Percentiles rank a stretch among this genome's conserved stretches.
phyloP scores from a whole-genome alignment of 2,113 vertebrate species.

The Notarius quadriscutis region DNA sequence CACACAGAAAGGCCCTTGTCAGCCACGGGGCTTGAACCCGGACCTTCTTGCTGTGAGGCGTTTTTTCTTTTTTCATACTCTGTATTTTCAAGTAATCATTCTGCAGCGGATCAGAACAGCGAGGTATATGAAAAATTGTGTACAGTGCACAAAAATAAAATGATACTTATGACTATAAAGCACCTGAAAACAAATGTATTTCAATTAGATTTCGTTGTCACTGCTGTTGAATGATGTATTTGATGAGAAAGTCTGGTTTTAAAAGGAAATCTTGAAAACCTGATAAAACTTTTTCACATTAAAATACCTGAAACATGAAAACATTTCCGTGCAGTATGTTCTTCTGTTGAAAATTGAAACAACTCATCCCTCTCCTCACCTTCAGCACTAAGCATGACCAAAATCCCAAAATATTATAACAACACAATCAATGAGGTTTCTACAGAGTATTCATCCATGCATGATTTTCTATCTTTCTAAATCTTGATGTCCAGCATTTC shows the following conservation, averaged over 20 bases:
- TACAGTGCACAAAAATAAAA: neutral
- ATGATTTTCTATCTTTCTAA: conserved; percentile 19
- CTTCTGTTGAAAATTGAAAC: neutral
- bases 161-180: neutral
- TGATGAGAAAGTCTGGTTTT: neutral
- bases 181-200: neutral
- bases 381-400: neutral
- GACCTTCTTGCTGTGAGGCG: too few species aligned
- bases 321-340: neutral
- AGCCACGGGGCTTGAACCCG: too few species aligned
- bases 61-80: neutral
- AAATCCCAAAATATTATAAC: neutral
- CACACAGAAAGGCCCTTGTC: too few species aligned
- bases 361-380: neutral
- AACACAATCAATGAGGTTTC: neutral
- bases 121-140: neutral
- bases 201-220: neutral
- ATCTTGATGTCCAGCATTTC: conserved; percentile 76
- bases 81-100: neutral
- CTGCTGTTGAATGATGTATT: neutral
- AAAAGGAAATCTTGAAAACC: neutral
- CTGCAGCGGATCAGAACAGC: neutral
- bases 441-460: neutral
- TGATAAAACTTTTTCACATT: neutral
- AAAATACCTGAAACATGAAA: neutral